A percentile compares a stretch with the other conserved stretches of the same genome.
These are phyloP conservation scores for Macaria notata DNA, from an alignment of 2,888 invertebrate genomes.

Conservation along the genomic window DNA sequence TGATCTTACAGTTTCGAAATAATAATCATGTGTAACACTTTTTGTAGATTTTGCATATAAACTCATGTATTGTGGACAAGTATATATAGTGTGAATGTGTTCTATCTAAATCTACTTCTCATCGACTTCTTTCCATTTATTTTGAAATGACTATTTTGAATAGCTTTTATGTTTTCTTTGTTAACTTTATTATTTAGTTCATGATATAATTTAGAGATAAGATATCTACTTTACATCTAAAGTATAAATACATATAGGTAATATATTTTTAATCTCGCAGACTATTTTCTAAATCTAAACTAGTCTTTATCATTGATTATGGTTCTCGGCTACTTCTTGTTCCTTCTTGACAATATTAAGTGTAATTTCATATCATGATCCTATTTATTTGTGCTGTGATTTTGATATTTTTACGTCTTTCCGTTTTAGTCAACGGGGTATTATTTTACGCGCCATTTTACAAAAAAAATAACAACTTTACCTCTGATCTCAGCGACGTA, in stretches of 20 bases:
- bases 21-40: slow-evolving; percentile 77
- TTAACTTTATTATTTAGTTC: slow-evolving; percentile 25
- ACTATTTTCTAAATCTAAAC: slow-evolving; percentile 26
- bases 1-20: slow-evolving; percentile 70
- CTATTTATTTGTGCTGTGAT: too few relatives aligned
- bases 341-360: slow-evolving; percentile 70
- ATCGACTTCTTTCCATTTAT: slow-evolving; percentile 47
- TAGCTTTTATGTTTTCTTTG: slow-evolving; percentile 26
- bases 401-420: too few relatives aligned
- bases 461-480: too few relatives aligned
- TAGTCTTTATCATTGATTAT: slow-evolving; percentile 31
- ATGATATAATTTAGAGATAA: slow-evolving; percentile 7
- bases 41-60: slow-evolving; percentile 79
- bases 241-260: slow-evolving; percentile 16
- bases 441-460: too few relatives aligned
- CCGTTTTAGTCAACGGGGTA: too few relatives aligned
- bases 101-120: slow-evolving; percentile 54
- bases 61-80: slow-evolving; percentile 76
- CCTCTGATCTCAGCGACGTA: too few relatives aligned
- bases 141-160: slow-evolving; percentile 1
- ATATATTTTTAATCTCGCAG: slow-evolving; percentile 31
- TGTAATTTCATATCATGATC: slow-evolving; percentile 9
- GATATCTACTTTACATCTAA: slow-evolving; percentile 16
- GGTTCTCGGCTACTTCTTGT: slow-evolving; percentile 62
- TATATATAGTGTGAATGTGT: slow-evolving; percentile 74